Conservation (phyloP, 2,888 invertebrate species). For the Villa cingulata region DNA sequence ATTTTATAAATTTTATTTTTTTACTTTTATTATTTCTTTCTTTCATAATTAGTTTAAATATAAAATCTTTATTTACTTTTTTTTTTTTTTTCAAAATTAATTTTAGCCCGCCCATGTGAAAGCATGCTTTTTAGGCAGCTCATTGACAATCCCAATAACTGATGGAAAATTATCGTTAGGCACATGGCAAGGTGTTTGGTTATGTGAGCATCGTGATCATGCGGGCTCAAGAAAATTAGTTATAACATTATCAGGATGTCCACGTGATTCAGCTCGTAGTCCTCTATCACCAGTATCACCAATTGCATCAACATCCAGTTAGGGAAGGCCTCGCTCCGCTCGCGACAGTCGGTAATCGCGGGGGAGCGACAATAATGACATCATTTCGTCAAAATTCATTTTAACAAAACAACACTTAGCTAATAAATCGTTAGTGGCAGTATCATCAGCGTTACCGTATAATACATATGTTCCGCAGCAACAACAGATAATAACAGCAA, state of each 20-base stretch:
- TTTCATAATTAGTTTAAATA: neutral
- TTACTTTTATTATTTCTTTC: neutral
- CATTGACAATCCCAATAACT: slow-evolving; percentile 88
- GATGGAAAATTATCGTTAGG: slow-evolving; percentile 90
- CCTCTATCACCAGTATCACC: slow-evolving; percentile 75
- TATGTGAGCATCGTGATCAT: slow-evolving; percentile 94
- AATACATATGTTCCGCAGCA: slow-evolving; percentile 11
- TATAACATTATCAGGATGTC: slow-evolving; percentile 81
- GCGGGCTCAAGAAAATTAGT: slow-evolving; percentile 84
- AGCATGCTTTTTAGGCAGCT: slow-evolving; percentile 90
- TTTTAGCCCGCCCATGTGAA: slow-evolving; percentile 92
- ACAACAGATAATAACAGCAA: slow-evolving; percentile 7
- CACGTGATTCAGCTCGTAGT: slow-evolving; percentile 73
- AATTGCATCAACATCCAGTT: slow-evolving; percentile 85
- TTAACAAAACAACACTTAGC: slow-evolving; percentile 36
- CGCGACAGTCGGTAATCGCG: slow-evolving; percentile 40
- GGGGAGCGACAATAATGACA: slow-evolving; percentile 39
- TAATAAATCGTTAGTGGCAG: slow-evolving; percentile 29
- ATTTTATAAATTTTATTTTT: slow-evolving; percentile 19
- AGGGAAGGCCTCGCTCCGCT: slow-evolving; percentile 55
- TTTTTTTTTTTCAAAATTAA: slow-evolving; percentile 9
- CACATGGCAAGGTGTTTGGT: slow-evolving; percentile 97
- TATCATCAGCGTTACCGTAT: slow-evolving; percentile 18
- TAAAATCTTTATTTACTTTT: neutral
- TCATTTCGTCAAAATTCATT: slow-evolving; percentile 36